Evolutionary conservation across 2,797 vertebrate genomes (phyloP).

Genomic region (Microhierax caerulescens): DNA sequence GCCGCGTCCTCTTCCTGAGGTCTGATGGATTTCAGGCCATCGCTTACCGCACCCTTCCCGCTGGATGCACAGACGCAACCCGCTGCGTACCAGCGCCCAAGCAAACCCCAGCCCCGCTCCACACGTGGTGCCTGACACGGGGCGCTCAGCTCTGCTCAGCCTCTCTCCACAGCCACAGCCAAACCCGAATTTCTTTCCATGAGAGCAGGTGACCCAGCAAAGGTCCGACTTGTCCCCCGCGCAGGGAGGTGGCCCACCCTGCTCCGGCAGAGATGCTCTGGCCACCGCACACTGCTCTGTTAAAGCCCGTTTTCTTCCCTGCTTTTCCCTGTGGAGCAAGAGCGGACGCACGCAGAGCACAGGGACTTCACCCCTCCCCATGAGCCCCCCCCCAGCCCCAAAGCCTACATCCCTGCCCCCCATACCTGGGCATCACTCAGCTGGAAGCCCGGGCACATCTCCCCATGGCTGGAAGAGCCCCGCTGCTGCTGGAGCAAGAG

Average conservation of each 20-base stretch:
- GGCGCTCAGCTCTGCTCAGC: background rate
- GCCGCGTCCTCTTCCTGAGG: background rate
- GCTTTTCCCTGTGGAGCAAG: background rate
- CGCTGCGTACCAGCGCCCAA: rapidly evolving
- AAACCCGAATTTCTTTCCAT: background rate
- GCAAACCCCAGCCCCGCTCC: background rate
- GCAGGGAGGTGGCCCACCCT: background rate
- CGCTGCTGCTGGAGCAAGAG: background rate
- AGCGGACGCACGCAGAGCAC: rapidly evolving
- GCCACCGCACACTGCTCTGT: background rate
- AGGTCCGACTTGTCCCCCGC: background rate
- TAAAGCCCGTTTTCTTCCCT: background rate
- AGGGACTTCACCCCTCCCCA: rapidly evolving
- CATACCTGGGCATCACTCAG: conserved; percentile 19
- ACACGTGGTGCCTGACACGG: rapidly evolving
- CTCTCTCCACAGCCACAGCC: background rate
- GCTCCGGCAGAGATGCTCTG: background rate
- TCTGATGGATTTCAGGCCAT: background rate
- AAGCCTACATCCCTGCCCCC: background rate
- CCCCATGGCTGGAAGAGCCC: background rate
- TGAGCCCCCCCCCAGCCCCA: background rate
- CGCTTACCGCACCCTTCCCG: background rate
- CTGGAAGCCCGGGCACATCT: background rate
- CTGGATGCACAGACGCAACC: background rate
- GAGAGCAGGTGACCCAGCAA: background rate